Percentiles rank a stretch among this genome's conserved stretches.
Conservation (phyloP, 2,113 vertebrate species). For the Actenoides hombroni region DNA sequence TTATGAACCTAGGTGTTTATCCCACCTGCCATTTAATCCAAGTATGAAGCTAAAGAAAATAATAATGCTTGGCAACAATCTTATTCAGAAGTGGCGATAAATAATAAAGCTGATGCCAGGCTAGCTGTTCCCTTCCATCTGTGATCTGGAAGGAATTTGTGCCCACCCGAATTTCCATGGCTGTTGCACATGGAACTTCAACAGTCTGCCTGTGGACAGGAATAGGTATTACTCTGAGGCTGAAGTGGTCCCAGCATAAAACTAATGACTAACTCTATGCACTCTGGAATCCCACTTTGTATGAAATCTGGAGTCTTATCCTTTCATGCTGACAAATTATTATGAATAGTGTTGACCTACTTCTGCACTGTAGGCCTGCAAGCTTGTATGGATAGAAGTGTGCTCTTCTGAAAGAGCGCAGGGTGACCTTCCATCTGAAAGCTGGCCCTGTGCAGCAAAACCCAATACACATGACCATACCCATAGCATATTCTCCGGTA, state of each 20-base stretch:
- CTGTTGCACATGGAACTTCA: neutral
- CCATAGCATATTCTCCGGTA: neutral
- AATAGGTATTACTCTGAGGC: neutral
- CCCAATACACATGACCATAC: neutral
- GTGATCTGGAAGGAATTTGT: neutral
- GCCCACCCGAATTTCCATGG: neutral
- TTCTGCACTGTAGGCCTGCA: neutral
- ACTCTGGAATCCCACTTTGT: neutral
- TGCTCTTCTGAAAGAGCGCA: neutral
- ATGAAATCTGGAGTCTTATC: neutral
- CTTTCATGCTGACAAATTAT: neutral
- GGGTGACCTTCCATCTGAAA: neutral
- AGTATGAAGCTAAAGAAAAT: neutral
- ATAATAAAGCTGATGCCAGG: neutral
- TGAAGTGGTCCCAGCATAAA: neutral
- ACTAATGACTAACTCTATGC: neutral
- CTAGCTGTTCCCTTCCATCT: neutral
- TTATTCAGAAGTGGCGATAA: neutral
- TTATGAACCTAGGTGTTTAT: neutral
- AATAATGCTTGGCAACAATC: neutral
- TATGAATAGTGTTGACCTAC: neutral
- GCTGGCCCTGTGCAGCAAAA: neutral
- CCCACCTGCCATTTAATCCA: neutral
- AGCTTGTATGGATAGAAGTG: neutral
- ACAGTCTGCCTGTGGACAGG: neutral